These are phyloP conservation scores for Neodon shergylaensis DNA, from an alignment of 2,113 vertebrate species.

Conservation along the genomic window DNA sequence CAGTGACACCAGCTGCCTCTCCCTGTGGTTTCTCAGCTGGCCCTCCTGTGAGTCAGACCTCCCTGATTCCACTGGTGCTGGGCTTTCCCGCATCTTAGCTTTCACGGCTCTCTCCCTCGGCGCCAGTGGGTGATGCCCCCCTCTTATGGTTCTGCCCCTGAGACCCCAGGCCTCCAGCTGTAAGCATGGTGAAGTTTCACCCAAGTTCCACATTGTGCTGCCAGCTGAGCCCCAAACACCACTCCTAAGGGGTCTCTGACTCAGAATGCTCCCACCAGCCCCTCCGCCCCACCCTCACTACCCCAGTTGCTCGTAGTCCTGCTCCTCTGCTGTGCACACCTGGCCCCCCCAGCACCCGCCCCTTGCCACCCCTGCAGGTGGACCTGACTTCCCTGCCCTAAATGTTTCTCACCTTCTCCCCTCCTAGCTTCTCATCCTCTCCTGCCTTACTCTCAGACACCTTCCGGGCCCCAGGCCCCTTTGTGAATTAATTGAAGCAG, in stretches of 20 bases:
- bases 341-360: neutral
- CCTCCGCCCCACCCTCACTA: neutral
- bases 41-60: neutral
- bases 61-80: neutral
- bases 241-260: neutral
- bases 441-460: neutral
- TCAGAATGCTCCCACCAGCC: neutral
- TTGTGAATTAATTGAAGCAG: neutral
- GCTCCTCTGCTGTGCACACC: neutral
- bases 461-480: neutral
- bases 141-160: neutral
- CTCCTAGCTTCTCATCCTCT: neutral
- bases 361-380: rapidly evolving
- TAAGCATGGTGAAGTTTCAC: neutral
- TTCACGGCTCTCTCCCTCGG: neutral
- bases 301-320: neutral
- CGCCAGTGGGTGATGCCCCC: neutral
- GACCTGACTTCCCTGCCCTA: neutral
- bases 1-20: neutral
- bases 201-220: neutral
- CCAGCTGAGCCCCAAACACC: neutral
- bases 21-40: too few species aligned
- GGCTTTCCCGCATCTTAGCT: neutral
- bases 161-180: neutral
- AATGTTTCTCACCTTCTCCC: neutral